Evolutionary conservation across 2,113 vertebrate genomes (phyloP), one percentile per base, ranked within the genome.

Genomic region (Megalops atlanticus): DNA sequence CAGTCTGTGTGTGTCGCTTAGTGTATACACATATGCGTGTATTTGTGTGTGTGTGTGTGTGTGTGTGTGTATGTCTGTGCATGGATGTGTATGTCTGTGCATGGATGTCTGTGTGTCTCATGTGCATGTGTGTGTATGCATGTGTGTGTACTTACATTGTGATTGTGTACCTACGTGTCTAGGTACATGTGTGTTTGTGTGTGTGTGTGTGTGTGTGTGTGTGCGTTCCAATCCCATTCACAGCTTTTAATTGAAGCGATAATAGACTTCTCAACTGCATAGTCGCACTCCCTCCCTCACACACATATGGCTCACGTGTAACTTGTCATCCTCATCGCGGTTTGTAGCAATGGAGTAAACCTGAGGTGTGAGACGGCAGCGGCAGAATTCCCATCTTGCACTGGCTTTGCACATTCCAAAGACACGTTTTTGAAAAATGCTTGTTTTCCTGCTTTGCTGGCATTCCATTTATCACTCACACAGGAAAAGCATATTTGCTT

Each of bases 201-300:
- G 18, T 18, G 4, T 39, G 35, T 38, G 45, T 54, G 47, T 79
- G 33, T 38, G 15, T 39, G 24, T 5, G 43, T 14, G 14, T 45
- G 14, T 45, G 43, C 14, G 7, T 45, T 64, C 58, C 1, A 69
- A 80, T 27, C 21, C 69, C 21, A 10, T 24, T 80, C 69, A 2
- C 68, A 49, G 47, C 33, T 80, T 43, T 52, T 73, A 79, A 79
- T 70, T 71, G 18, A 80, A 52, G 78, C 14, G 78, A 31, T 80
- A 80, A 73, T 35, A 35, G 68, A 24, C 10, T 27, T 43, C 40
- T n/a, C n/a, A 45, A 31, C 21, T 0, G 70, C 70, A 74, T 38
- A 47, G 79, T 80, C 79, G 31, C 79, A 80, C 79, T 36, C 1
- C n/a, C 39, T 16, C 33, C 14, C 41, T 24, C 39, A 21, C 69